Evolutionary conservation across 2,113 vertebrate species (phyloP).

Genomic region (Leptodactylus fuscus): DNA sequence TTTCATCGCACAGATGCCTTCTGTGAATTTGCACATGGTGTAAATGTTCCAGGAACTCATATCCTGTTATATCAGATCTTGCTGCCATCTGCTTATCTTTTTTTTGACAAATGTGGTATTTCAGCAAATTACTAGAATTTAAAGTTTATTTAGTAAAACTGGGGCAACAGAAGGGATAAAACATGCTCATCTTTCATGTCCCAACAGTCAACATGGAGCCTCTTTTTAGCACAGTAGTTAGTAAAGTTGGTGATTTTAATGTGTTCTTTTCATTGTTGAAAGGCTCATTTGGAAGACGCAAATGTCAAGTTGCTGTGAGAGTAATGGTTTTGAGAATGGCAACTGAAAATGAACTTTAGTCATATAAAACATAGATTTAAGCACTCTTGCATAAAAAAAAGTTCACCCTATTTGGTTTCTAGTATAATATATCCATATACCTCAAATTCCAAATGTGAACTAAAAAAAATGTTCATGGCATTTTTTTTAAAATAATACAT

Average conservation of each 20-base stretch:
- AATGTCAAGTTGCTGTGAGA: constrained; percentile 52
- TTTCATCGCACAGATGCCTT: constrained; percentile 54
- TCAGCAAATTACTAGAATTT: constrained; percentile 52
- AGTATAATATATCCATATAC: background rate
- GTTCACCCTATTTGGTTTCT: background rate
- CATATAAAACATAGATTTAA: background rate
- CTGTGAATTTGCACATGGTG: constrained; percentile 54
- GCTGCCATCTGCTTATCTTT: constrained; percentile 52
- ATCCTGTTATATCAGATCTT: constrained; percentile 55
- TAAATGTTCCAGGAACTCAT: constrained; percentile 59
- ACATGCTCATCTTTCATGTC: constrained; percentile 54
- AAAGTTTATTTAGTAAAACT: constrained; percentile 56
- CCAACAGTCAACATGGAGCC: constrained; percentile 33
- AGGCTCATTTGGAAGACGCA: constrained; percentile 28
- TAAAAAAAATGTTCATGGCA: too few relatives aligned
- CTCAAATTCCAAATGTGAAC: too few relatives aligned
- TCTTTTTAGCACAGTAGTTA: constrained; percentile 37
- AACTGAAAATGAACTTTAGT: background rate
- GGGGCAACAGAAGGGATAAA: constrained; percentile 56
- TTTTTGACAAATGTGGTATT: constrained; percentile 57
- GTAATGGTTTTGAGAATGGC: constrained; percentile 11
- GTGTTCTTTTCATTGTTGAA: constrained; percentile 32
- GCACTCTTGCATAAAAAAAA: too few relatives aligned
- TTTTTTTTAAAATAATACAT: too few relatives aligned
- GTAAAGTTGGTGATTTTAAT: constrained; percentile 45